These are phyloP conservation scores for Emmelina monodactyla DNA, from an alignment of 2,888 invertebrate species.

Conservation along the genomic window DNA sequence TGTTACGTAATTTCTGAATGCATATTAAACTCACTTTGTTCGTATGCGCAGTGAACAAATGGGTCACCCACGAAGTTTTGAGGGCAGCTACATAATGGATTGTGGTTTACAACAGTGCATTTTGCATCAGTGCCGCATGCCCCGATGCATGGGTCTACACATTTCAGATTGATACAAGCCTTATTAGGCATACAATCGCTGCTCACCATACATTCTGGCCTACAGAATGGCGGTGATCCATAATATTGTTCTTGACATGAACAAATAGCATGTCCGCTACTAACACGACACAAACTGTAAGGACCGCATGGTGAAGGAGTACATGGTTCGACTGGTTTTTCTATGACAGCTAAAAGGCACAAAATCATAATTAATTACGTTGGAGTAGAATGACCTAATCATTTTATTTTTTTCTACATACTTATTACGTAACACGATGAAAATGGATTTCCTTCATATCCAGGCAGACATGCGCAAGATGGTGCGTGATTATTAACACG, in stretches of 20 bases:
- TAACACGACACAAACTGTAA: slow-evolving; percentile 78
- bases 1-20: slow-evolving; percentile 8
- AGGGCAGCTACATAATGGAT: slow-evolving; percentile 84
- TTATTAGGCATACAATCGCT: slow-evolving; percentile 82
- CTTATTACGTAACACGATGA: slow-evolving; percentile 74
- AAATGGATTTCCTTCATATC: slow-evolving; percentile 82
- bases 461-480: slow-evolving; percentile 75
- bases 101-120: slow-evolving; percentile 85
- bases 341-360: slow-evolving; percentile 40
- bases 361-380: neutral
- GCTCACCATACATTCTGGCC: slow-evolving; percentile 84
- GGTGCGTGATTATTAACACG: slow-evolving; percentile 84
- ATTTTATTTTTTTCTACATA: slow-evolving; percentile 20
- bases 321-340: slow-evolving; percentile 61
- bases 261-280: slow-evolving; percentile 79
- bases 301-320: slow-evolving; percentile 79
- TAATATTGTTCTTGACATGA: slow-evolving; percentile 80
- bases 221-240: slow-evolving; percentile 80
- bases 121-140: slow-evolving; percentile 84
- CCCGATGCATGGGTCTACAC: slow-evolving; percentile 82
- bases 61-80: slow-evolving; percentile 82
- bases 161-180: slow-evolving; percentile 82
- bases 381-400: neutral
- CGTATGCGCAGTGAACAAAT: slow-evolving; percentile 73
- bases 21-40: slow-evolving; percentile 68